phyloP scores from a whole-genome alignment of 1,140 invertebrate genomes.

The Aradophagus sp. region DNA sequence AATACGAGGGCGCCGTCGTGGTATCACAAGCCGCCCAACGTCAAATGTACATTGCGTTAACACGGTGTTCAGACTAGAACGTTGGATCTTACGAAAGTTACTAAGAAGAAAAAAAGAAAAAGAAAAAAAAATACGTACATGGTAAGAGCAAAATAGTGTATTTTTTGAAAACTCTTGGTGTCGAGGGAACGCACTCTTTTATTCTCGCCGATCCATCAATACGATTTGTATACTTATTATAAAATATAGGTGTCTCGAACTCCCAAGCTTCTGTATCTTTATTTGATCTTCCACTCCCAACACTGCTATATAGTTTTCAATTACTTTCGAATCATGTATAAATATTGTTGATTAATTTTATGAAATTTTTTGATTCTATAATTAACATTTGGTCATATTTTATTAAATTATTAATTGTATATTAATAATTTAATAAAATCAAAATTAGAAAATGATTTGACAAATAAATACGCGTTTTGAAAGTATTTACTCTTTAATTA shows the following conservation, averaged over 20 bases:
- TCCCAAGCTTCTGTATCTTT: conserved; percentile 28
- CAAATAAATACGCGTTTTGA: too few relatives aligned
- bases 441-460: too few relatives aligned
- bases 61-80: conserved; percentile 57
- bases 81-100: conserved; percentile 58
- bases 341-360: too few relatives aligned
- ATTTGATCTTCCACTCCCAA: too few relatives aligned
- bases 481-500: too few relatives aligned
- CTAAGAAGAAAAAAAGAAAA: conserved; percentile 55
- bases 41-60: conserved; percentile 54
- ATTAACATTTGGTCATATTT: too few relatives aligned
- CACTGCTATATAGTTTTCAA: too few relatives aligned
- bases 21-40: conserved; percentile 44
- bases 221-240: conserved; percentile 61
- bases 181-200: conserved; percentile 61
- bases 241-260: conserved; percentile 59
- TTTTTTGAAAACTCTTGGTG: conserved; percentile 61
- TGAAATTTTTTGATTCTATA: too few relatives aligned
- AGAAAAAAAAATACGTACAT: conserved; percentile 55
- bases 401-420: too few relatives aligned
- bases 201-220: conserved; percentile 59
- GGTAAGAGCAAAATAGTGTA: conserved; percentile 59
- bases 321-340: too few relatives aligned
- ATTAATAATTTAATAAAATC: too few relatives aligned
- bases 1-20: conserved; percentile 44